phyloP scores from a whole-genome alignment of 2,888 invertebrate species.

The Sclerodermus sp. region DNA sequence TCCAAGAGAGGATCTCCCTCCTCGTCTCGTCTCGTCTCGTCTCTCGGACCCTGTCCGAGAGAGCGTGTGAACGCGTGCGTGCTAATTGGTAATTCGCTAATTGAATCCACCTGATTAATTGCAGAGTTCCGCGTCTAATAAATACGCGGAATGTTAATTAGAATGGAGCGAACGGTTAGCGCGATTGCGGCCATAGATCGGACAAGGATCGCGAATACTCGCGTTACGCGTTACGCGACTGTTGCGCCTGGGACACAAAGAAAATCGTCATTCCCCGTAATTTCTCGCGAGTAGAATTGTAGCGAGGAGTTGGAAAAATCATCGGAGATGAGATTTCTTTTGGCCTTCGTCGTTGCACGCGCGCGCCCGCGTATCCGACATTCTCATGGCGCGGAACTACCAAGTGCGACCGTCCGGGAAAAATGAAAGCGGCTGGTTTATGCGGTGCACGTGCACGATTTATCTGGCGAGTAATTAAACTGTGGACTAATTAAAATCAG shows the following conservation, averaged over 20 bases:
- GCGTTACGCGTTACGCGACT: neutral
- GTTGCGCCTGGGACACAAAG: neutral
- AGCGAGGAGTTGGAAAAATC: no score
- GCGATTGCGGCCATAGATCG: neutral
- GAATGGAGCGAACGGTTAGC: constrained; percentile 17
- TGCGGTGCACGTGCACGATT: constrained; percentile 59
- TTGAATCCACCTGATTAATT: constrained; percentile 54
- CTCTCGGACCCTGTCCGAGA: constrained; percentile 23
- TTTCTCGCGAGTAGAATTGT: no score
- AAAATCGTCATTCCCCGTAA: neutral
- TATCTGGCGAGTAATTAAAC: constrained; percentile 59
- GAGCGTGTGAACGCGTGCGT: constrained; percentile 43
- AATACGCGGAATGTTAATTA: constrained; percentile 47
- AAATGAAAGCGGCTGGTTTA: constrained; percentile 58
- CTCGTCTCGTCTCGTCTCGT: constrained; percentile 10
- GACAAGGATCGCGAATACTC: neutral
- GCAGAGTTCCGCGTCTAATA: constrained; percentile 49
- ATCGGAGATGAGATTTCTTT: neutral
- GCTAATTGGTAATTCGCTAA: constrained; percentile 54
- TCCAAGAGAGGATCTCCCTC: constrained; percentile 35
- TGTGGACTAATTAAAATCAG: constrained; percentile 59
- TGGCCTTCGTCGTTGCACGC: no score
- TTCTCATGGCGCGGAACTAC: constrained; percentile 49
- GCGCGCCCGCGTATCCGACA: constrained; percentile 45
- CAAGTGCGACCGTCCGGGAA: constrained; percentile 49